These are phyloP conservation scores for Octodonta nipae DNA, from an alignment of 2,888 invertebrate genomes.

Conservation along the genomic window DNA sequence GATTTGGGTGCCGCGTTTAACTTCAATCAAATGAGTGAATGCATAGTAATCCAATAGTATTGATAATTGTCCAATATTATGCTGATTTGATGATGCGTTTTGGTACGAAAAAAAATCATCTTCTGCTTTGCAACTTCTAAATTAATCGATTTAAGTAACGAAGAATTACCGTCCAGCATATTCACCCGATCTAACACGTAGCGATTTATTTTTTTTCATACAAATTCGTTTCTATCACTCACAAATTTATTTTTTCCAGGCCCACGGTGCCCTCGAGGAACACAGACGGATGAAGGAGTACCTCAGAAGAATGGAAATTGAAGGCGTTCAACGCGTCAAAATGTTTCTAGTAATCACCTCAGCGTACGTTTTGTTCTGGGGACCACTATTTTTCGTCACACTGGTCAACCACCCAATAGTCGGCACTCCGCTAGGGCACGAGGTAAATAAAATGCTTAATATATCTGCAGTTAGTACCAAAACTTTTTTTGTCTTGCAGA, in stretches of 20 bases:
- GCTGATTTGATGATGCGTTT: no score
- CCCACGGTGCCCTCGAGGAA: conserved; percentile 48
- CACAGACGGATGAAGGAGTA: conserved; percentile 64
- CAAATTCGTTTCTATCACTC: no score
- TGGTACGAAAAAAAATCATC: no score
- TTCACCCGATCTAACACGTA: no score
- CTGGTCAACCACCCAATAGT: conserved; percentile 62
- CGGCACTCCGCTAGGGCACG: conserved; percentile 59
- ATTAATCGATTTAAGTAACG: no score
- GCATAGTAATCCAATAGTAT: no score
- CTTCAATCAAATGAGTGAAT: no score
- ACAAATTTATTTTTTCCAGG: conserved; percentile 29
- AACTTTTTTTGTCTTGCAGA: conserved; percentile 40
- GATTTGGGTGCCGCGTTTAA: no score
- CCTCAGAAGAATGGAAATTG: conserved; percentile 61
- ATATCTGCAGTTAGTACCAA: conserved; percentile 2
- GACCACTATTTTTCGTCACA: conserved; percentile 76
- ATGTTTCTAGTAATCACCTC: conserved; percentile 76
- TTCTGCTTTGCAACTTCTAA: no score
- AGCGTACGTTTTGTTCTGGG: conserved; percentile 81
- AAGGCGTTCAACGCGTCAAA: conserved; percentile 68
- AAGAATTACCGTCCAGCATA: no score
- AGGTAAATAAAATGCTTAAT: conserved; percentile 39
- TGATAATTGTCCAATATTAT: no score
- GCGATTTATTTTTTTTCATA: neutral